Evolutionary conservation across 2,113 vertebrate genomes (phyloP), one percentile per base, ranked within the genome.

Genomic region (Cryptomyrus ogoouensis): DNA sequence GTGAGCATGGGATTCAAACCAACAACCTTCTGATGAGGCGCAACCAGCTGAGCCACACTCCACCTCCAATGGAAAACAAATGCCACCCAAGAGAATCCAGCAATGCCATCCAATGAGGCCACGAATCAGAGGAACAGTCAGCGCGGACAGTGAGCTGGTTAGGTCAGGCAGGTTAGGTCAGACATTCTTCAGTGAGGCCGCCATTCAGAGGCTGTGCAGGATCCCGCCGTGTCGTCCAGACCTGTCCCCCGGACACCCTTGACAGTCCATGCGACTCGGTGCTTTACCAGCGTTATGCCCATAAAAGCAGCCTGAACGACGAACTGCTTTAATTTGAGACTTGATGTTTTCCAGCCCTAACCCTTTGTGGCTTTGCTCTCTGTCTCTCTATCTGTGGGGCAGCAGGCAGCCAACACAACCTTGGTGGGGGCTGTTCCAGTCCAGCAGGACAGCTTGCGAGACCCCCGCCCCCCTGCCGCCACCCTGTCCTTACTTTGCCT

Each of bases 321-420:
- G 91, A 89, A 90, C 93, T 86, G 91, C 92, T 95, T 95, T 92
- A 93, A 93, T 92, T 94, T 95, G 93, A 93, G 89, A 90, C 86
- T 92, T 66, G 84, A 89, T 94, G 93, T 94, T 94, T 94, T 95
- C 92, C 92, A 92, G 91, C 91, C 94, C 91, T 94, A 92, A 93
- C 91, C 93, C 92, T 95, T 95, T 95, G 94, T 88, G 94, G 89
- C 93, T 91, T 93, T 89, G 92, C 90, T 91, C 90, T 89, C 88
- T 35, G 9, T 5, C 39, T 50, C 62, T 31, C 8, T 62, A 0
- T 66, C 24, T 66, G n/a, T 70, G 62, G 62, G 62, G 62, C 27
- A 31, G 27, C 49, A 52, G n/a, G 83, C 74, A 42, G 35, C 74
- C 31, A 42, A 17, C 35, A 19, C 74, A 88, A 93, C 91, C 91